Evolutionary conservation across 2,888 invertebrate genomes (phyloP), one percentile per base, ranked within the genome.

Genomic region (Caenorhabditis sp.): DNA sequence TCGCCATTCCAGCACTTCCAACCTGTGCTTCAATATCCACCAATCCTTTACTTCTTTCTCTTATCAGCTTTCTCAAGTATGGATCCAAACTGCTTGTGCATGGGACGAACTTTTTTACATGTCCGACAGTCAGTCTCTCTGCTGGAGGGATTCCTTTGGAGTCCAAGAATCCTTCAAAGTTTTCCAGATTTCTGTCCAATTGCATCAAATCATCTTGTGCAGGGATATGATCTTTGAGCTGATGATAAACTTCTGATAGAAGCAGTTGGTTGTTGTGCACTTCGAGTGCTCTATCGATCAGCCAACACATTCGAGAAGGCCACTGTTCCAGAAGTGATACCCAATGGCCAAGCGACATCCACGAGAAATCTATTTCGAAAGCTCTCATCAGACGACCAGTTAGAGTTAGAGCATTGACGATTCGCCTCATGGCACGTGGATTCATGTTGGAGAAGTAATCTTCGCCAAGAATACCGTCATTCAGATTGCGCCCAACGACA

Each of bases 361-460:
- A 99, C 93, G 96, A 97, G 94, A 99, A 99, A 93, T 99, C 98
- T 89, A 99, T 96, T 94, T 97, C 97, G 94, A 98, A 98, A 92
- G 98, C 97, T 94, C 98, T 96, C 89, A 99, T 94, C 87, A 99
- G 94, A 74, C 98, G 96, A 85, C 88, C 89, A 10, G 90, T 91
- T 16, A 92, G 77, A 0, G 90, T 92, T 14, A 92, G 85, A 8
- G 90, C 89, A 68, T 91, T 92, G 35, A 92, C 88, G 44, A 92
- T 92, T 49, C 91, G 72, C 51, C 88, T 94, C 97, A 99, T 97
- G 90, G 97, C 97, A 61, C 97, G 94, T 0, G 98, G 99, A 94
- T 98, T 99, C 85, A 99, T 97, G 93, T 98, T 98, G 90, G 97
- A 97, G 93, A 99, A 98, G 94, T 99, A 99, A 93, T 98, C 98